Base-by-base conservation (phyloP, 2,797 vertebrate genomes). In the Merluccius polli region DNA sequence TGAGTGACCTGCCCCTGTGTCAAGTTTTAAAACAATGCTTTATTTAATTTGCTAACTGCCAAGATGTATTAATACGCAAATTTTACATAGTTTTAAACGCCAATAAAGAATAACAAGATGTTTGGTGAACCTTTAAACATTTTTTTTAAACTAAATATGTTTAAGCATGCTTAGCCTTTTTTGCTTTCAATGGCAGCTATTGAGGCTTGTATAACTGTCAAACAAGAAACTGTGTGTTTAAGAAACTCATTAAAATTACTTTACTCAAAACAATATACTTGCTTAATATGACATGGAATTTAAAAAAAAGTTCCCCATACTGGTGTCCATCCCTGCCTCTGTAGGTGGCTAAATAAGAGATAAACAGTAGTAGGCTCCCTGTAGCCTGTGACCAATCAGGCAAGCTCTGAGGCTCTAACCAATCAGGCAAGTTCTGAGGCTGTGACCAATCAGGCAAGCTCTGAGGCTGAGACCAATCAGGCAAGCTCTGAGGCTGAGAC, bases 141-240 rank as follows among this genome's bases (percentile, higher is more conserved):
- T 65, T 27, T 27, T 27, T 65, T 65, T 65, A 27, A 4, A 65
- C 59, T n/a, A 59, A 59, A 59, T 59, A 65, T 27, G 52, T 24
- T 59, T n/a, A 59, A 11, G 52, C n/a, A n/a, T 59, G 59, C 59
- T 65, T 65, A 24, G 59, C 24, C 10, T 27, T 27, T 65, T 65
- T 65, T 27, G 59, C 59, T 65, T 65, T 65, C n/a, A 65, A 65
- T 27, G 24, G 59, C 59, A 65, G 24, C 59, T 65, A 65, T 65
- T 65, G 13, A 27, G 59, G 9, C 59, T 27, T 63, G 59, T 24
- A 65, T 65, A 27, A 65, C 52, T 63, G 52, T 63, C n/a, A 27
- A 63, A n/a, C 59, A 65, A 65, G 2, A 11, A 65, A 65, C 24
- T 65, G 24, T 59, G 18, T 52, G 21, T 65, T 27, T 27, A 65